These are phyloP conservation scores for Agrochola circellaris DNA, from an alignment of 2,888 invertebrate species.

Conservation along the genomic window DNA sequence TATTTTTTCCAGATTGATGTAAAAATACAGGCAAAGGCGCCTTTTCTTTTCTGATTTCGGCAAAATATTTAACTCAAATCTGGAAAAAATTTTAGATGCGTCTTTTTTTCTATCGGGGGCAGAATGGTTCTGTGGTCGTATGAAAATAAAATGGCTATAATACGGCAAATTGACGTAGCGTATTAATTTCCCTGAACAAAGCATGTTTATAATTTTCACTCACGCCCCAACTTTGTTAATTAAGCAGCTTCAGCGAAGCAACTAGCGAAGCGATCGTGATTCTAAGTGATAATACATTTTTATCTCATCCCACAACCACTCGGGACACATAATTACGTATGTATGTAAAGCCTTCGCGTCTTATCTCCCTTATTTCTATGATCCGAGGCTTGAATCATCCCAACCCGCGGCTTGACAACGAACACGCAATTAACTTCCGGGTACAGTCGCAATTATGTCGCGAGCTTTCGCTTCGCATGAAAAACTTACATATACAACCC, in stretches of 20 bases:
- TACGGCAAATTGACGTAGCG: background rate
- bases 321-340: constrained; percentile 42
- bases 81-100: too few species aligned
- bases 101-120: too few species aligned
- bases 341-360: constrained; percentile 36
- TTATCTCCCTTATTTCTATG: constrained; percentile 64
- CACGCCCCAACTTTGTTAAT: background rate
- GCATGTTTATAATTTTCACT: constrained; percentile 8
- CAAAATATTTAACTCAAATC: too few species aligned
- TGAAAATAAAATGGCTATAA: background rate
- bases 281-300: constrained; percentile 40
- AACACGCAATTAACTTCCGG: constrained; percentile 81
- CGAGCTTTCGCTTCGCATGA: constrained; percentile 63
- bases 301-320: constrained; percentile 27
- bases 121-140: too few species aligned
- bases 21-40: too few species aligned
- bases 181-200: background rate
- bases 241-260: constrained; percentile 8
- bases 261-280: constrained; percentile 1
- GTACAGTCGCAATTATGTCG: constrained; percentile 74
- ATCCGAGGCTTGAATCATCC: constrained; percentile 73
- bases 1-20: too few species aligned
- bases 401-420: constrained; percentile 72
- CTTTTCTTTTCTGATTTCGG: too few species aligned
- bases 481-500: constrained; percentile 33